A percentile compares a stretch with the other conserved stretches of the same genome.
These are phyloP conservation scores for Poeciliopsis prolifica DNA, from an alignment of 2,113 vertebrate species.

Conservation along the genomic window DNA sequence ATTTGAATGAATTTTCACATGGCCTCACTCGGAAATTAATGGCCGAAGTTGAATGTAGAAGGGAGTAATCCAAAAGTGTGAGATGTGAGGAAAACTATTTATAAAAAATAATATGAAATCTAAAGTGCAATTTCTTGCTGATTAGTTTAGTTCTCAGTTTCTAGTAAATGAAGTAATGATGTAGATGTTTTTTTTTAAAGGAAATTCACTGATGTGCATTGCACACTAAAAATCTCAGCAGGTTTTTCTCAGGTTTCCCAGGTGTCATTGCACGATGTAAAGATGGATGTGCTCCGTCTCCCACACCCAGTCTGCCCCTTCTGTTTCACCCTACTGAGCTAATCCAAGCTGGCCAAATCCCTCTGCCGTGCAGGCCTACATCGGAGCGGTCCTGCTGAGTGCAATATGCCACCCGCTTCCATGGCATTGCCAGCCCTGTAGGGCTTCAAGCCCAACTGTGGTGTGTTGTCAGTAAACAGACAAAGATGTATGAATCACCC, in stretches of 20 bases:
- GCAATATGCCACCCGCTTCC: conserved; percentile 77
- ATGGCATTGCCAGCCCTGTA: conserved; percentile 52
- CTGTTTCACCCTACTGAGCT: conserved; percentile 61
- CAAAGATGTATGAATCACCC: conserved; percentile 68
- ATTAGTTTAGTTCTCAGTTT: neutral
- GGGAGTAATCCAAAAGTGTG: conserved; percentile 5
- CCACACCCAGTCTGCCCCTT: conserved; percentile 32
- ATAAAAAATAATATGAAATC: conserved; percentile 10
- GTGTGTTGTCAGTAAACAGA: conserved; percentile 65
- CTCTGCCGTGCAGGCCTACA: conserved; percentile 52
- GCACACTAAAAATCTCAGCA: conserved; percentile 22
- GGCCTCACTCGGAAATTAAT: conserved; percentile 19
- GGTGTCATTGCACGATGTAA: conserved; percentile 29
- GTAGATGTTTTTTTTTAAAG: neutral
- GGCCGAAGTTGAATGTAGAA: conserved; percentile 15
- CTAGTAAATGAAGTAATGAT: neutral
- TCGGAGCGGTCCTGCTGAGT: conserved; percentile 68
- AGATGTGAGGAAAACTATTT: conserved; percentile 15
- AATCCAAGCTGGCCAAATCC: conserved; percentile 72
- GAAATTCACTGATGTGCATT: conserved; percentile 10
- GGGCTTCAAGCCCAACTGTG: conserved; percentile 44
- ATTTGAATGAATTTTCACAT: conserved; percentile 63
- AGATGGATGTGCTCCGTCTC: conserved; percentile 54
- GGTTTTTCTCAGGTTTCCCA: conserved; percentile 48
- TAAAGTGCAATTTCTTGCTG: conserved; percentile 17